A percentile compares a stretch with the other conserved stretches of the same genome.
Evolutionary conservation across 2,113 vertebrate genomes (phyloP).

Genomic region (Antigone vipio): DNA sequence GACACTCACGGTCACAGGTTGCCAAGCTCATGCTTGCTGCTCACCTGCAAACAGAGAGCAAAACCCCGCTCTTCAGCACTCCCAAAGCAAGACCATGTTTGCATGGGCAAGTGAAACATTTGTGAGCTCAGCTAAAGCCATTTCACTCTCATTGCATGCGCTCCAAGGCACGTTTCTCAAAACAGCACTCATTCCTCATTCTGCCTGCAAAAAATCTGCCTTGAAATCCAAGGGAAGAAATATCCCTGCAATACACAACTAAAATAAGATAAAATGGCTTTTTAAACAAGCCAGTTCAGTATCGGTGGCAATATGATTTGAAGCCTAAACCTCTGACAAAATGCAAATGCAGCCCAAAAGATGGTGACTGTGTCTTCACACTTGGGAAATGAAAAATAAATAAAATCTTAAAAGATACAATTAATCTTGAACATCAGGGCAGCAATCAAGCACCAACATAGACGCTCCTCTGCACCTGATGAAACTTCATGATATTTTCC

Average conservation of each 20-base stretch:
- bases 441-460: neutral
- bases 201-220: neutral
- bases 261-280: neutral
- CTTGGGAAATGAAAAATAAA: neutral
- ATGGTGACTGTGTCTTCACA: neutral
- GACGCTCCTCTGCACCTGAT: neutral
- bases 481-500: neutral
- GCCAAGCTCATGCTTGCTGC: neutral
- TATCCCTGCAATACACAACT: neutral
- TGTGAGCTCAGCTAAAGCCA: neutral
- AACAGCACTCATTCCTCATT: accelerated
- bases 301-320: neutral
- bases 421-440: neutral
- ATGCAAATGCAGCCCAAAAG: neutral
- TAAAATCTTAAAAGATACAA: neutral
- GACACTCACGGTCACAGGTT: accelerated
- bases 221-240: neutral
- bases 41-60: constrained; percentile 26
- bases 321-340: neutral
- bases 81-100: neutral
- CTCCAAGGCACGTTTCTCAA: neutral
- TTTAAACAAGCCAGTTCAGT: neutral
- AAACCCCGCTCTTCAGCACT: constrained; percentile 1
- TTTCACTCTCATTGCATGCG: neutral
- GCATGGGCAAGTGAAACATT: neutral